Evolutionary conservation across 2,888 invertebrate species (phyloP), one percentile per base, ranked within the genome.

Genomic region (Pheosia tremula): DNA sequence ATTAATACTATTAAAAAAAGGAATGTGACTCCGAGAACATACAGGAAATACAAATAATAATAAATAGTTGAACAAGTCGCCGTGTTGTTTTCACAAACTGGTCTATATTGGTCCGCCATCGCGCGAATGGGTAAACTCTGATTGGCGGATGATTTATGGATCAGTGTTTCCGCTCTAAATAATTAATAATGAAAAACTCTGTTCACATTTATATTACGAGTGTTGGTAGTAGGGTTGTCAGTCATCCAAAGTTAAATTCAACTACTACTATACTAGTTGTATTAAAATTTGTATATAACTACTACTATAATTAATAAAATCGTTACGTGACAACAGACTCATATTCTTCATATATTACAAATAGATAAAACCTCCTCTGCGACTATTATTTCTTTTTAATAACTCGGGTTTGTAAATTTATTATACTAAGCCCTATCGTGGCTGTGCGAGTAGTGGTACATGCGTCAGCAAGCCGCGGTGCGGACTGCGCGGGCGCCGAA

Each of bases 381-480:
- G 24, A 24, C 24, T 24, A 24, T 24, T 0, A 24, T 24, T 24
- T 24, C 24, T 24, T 24, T 24, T 24, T 24, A 24, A 24, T 24
- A 24, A 24, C 24, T 24, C 24, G 24, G 24, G n/a, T n/a, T 11
- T 7, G 49, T 43, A 10, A 9, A 9, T 43, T 9, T 9, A 39
- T 4, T 9, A 4, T 38, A 37, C 37, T 5, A 41, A 41, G n/a
- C 41, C 11, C 56, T 56, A 56, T n/a, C 56, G 65, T 57, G 63
- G 50, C 37, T 62, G 57, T 61, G 68, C 77, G 67, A 70, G 68
- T 74, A 66, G 67, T 62, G 68, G 66, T 61, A 69, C 67, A 71
- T 74, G 77, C 81, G 79, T 78, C 77, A 75, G 5, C n/a, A 62
- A 71, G 72, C 67, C 73, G 60, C 58, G 59, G 56, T 62, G 65